Conservation (phyloP, 1,140 invertebrate genomes). For the Listronotus oregonensis region DNA sequence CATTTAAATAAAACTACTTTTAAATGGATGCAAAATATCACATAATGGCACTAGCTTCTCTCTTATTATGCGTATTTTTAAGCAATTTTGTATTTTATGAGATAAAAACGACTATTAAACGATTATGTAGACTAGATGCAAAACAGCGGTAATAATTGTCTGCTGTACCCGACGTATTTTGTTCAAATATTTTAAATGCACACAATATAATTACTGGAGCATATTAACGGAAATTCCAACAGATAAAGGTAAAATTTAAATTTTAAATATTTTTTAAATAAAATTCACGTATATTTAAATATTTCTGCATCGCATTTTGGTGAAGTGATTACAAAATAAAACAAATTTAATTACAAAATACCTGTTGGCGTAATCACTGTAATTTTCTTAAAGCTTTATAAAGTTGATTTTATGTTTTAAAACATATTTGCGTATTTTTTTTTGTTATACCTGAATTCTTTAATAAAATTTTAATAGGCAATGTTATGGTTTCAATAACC, state of each 20-base stretch:
- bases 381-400: too few species aligned
- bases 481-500: too few species aligned
- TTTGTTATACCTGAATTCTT: too few species aligned
- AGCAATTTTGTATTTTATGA: conserved; percentile 15
- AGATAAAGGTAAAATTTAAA: conserved; percentile 21
- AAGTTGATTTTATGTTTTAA: too few species aligned
- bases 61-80: conserved; percentile 13
- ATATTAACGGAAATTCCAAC: conserved; percentile 11
- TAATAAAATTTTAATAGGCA: too few species aligned
- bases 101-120: conserved; percentile 3
- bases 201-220: conserved; percentile 18
- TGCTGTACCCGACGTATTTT: conserved; percentile 5
- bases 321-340: too few species aligned
- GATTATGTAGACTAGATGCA: conserved; percentile 16
- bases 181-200: conserved; percentile 15
- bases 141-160: conserved; percentile 20
- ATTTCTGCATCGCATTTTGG: too few species aligned
- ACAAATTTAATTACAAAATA: too few species aligned
- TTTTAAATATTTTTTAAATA: conserved; percentile 6
- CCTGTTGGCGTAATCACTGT: too few species aligned
- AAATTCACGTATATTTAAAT: too few species aligned
- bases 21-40: conserved; percentile 4
- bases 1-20: conserved; percentile 25
- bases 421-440: too few species aligned
- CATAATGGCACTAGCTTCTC: neutral